A percentile compares a stretch with the other conserved stretches of the same genome.
These are phyloP conservation scores for Pseudanteris insignis DNA, from an alignment of 2,888 invertebrate genomes.

Conservation along the genomic window DNA sequence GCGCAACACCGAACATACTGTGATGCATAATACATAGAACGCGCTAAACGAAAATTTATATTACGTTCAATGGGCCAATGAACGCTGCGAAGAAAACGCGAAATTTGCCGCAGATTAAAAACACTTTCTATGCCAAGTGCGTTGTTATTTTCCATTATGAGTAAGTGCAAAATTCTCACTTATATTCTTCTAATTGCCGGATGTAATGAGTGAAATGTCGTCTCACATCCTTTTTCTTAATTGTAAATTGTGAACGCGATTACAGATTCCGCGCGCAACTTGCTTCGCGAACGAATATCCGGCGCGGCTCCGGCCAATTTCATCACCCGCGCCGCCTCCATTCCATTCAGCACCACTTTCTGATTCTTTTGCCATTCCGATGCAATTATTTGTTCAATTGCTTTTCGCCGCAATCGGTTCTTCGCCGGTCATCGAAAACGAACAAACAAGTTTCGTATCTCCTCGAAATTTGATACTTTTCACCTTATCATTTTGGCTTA, in stretches of 20 bases:
- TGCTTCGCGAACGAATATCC: slow-evolving; percentile 23
- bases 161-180: slow-evolving; percentile 44
- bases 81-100: slow-evolving; percentile 23
- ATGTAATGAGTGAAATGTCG: slow-evolving; percentile 38
- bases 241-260: slow-evolving; percentile 29
- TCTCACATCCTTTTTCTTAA: slow-evolving; percentile 39
- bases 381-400: slow-evolving; percentile 5
- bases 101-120: slow-evolving; percentile 28
- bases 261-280: slow-evolving; percentile 17
- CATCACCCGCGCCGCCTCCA: slow-evolving; percentile 5
- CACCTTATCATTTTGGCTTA: no score
- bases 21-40: neutral
- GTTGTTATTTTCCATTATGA: slow-evolving; percentile 37
- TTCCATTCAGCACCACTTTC: slow-evolving; percentile 17
- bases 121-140: slow-evolving; percentile 28
- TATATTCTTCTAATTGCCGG: slow-evolving; percentile 32
- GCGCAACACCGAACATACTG: neutral
- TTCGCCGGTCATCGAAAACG: no score
- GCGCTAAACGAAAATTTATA: slow-evolving; percentile 6
- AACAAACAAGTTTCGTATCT: no score
- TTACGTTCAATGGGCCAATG: slow-evolving; percentile 27
- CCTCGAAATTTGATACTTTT: no score
- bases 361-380: slow-evolving; percentile 14
- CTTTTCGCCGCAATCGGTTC: no score
- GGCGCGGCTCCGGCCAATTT: slow-evolving; percentile 15